Evolutionary conservation across 92 coral and sea anemone genomes (phyloP).

Genomic region (Blastomussa wellsi): DNA sequence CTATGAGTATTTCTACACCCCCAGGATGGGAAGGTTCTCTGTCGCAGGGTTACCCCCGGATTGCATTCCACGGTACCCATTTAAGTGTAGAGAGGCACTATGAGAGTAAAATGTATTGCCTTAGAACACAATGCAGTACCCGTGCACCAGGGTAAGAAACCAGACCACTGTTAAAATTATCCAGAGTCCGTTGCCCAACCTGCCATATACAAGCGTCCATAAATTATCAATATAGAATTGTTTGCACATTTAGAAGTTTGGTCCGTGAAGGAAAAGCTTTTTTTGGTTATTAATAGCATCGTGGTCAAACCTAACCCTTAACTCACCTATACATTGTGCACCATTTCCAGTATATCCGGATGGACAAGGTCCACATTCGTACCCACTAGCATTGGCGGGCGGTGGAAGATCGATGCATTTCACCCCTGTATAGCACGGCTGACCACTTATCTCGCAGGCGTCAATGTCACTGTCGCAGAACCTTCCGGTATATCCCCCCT

Average conservation of each 20-base stretch:
- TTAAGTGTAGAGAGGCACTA: no score
- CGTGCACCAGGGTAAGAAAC: no score
- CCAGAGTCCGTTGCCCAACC: no score
- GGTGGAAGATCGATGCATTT: slow-evolving; percentile 73
- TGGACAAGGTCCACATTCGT: slow-evolving; percentile 83
- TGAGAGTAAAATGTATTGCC: no score
- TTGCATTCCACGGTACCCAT: no score
- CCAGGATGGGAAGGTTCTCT: no score
- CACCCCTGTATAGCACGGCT: slow-evolving; percentile 71
- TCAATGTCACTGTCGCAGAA: slow-evolving; percentile 68
- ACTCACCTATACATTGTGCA: slow-evolving; percentile 65
- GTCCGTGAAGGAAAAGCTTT: neutral
- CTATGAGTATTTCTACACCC: no score
- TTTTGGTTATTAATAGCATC: neutral
- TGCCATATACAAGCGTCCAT: neutral
- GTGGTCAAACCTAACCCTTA: neutral
- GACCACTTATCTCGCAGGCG: slow-evolving; percentile 66
- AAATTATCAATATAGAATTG: neutral
- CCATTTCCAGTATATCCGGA: slow-evolving; percentile 73
- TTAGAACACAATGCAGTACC: no score
- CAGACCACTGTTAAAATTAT: no score
- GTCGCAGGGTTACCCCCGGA: no score
- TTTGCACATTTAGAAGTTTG: neutral
- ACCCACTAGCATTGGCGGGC: slow-evolving; percentile 58
- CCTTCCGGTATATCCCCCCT: slow-evolving; percentile 64